phyloP scores from a whole-genome alignment of 2,113 vertebrate genomes.

The Aramus guarauna region DNA sequence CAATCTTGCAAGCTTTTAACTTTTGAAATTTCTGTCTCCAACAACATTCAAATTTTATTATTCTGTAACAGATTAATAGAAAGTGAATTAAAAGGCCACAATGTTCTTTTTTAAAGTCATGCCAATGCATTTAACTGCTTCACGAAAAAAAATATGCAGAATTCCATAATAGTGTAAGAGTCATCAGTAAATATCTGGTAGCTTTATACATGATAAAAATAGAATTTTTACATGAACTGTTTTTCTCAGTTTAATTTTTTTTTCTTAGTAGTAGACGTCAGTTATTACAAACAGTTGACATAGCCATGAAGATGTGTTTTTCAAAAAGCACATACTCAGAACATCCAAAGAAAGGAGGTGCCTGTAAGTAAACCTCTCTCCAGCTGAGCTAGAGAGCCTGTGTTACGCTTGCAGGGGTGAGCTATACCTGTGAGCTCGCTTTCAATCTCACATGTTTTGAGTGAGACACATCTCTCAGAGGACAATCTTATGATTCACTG shows the following conservation, averaged over 20 bases:
- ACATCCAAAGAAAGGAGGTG: not conserved
- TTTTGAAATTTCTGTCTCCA: slow-evolving; percentile 31
- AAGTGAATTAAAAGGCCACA: not conserved
- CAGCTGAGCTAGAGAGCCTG: not conserved
- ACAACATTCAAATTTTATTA: slow-evolving; percentile 3
- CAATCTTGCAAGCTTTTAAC: slow-evolving; percentile 56
- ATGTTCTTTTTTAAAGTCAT: not conserved
- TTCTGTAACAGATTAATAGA: not conserved
- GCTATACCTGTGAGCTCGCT: not conserved
- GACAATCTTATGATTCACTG: not conserved
- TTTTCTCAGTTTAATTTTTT: not conserved
- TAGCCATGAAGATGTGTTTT: not conserved
- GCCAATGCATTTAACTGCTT: not conserved
- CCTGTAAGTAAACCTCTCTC: not conserved
- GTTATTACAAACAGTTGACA: not conserved
- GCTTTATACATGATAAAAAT: not conserved
- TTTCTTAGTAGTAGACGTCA: not conserved
- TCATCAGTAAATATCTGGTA: not conserved
- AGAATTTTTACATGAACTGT: not conserved
- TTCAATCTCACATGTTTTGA: not conserved
- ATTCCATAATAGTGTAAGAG: not conserved
- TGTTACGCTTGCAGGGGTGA: not conserved
- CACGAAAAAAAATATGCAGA: not conserved
- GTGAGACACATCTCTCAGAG: not conserved
- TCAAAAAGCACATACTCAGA: not conserved